Evolutionary conservation across 2,888 invertebrate species (phyloP), one percentile per base, ranked within the genome.

Genomic region (Rugalucina vietnamica): DNA sequence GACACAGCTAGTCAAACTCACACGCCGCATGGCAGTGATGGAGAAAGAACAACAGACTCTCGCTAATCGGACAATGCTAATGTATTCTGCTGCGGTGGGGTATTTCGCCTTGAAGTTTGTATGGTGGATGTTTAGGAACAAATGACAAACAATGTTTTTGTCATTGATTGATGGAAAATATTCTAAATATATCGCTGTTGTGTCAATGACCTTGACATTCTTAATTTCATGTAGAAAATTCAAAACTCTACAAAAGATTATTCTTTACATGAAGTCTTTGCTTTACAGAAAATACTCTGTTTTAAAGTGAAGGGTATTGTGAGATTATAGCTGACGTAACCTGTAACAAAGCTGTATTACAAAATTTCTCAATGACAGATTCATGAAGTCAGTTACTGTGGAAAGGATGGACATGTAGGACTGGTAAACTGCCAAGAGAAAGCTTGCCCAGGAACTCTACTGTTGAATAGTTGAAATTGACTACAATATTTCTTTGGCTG

Each of bases 21-120:
- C 98, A 94, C 96, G 98, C 72, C 96, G 98, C 29, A 97, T 98
- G 12, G 97, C 98, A 96, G 96, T 97, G 8, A 96, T 98, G 87
- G 98, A 98, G 95, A 96, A 98, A 85, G 98, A 98, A 92, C 97
- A 97, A 93, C 96, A 97, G 90, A 97, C 97, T 93, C 96, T 76
- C 34, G 69, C 82, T 10, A 81, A 69, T 24, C 37, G 81, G 29
- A 81, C 81, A 43, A 79, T 50, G 73, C 37, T 83, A 27, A 29
- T 79, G 4, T 83, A 81, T 72, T 36, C 81, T 0, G 86, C 83
- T 1, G 70, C 83, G 4, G 96, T 98, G 91, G 97, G 98, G 39
- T 98, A 98, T 95, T 96, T 98, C 94, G 95, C 98, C 90, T 96
- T 98, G 90, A 98, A 98, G 96, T 96, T 93, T 18, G 86, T 90